These are phyloP conservation scores for Parasteatoda lunata DNA, from an alignment of 2,888 invertebrate species.

Conservation along the genomic window DNA sequence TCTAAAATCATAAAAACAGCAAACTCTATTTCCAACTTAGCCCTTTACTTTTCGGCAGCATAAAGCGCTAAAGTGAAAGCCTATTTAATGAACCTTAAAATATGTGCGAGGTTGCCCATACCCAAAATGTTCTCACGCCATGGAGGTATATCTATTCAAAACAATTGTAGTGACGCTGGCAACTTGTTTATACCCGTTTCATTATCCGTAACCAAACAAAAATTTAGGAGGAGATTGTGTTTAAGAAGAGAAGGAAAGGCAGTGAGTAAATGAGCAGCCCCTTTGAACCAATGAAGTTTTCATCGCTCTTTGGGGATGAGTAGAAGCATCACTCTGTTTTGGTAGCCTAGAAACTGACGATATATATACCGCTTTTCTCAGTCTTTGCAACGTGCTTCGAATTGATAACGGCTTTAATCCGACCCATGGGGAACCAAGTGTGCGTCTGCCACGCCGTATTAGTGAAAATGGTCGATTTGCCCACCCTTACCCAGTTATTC, in stretches of 20 bases:
- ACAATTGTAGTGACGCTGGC: constrained; percentile 45
- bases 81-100: constrained; percentile 5
- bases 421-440: constrained; percentile 55
- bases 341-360: constrained; percentile 64
- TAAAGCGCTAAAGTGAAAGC: background rate
- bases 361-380: constrained; percentile 54
- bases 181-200: constrained; percentile 62
- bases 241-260: constrained; percentile 30
- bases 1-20: background rate
- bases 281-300: constrained; percentile 63
- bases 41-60: background rate
- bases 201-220: constrained; percentile 66
- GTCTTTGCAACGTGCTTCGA: constrained; percentile 63
- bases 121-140: background rate
- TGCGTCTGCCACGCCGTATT: constrained; percentile 55
- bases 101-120: background rate
- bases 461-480: constrained; percentile 67
- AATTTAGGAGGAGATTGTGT: constrained; percentile 40
- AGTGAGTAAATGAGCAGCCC: constrained; percentile 54
- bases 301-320: constrained; percentile 66
- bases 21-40: background rate
- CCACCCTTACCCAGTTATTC: constrained; percentile 29
- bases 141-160: constrained; percentile 52
- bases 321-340: constrained; percentile 61
- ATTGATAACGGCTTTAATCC: constrained; percentile 68